Evolutionary conservation across 2,797 vertebrate genomes (phyloP), one percentile per base, ranked within the genome.

Genomic region (Macrochelys suwanniensis): DNA sequence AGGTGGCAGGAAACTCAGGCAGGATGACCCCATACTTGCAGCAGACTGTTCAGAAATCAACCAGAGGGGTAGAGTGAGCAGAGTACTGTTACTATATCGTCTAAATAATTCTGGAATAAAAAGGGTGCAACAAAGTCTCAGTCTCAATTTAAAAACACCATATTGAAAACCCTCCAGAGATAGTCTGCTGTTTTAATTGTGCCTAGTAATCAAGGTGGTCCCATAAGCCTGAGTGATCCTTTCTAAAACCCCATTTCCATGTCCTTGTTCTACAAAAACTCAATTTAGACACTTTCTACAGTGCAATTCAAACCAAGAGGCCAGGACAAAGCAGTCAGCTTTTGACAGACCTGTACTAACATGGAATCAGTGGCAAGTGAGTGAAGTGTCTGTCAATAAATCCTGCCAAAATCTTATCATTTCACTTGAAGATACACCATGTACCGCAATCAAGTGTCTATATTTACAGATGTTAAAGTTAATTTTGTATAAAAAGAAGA

Each of bases 401-500:
- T 97, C 93, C 84, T 98, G 96, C 98, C 98, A 98, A 33, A 94
- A 94, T 2, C 82, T 54, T 33, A 98, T 91, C 8, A 98, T 96
- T 49, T 98, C 97, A 56, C 89, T 94, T 1, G 97, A 54, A 3
- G 96, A 96, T 5, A 98, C 28, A 37, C 92, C 96, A 7, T 98
- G 98, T 11, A 94, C 98, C 12, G 96, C 98, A 74, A 98, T 98
- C 91, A 98, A n/a, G 9, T 76, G 95, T 7, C 95, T 96, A 26
- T 97, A 98, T 6, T 96, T 97, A 85, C 98, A 98, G 65, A 89
- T 28, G 87, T 98, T 97, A 85, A 98, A 97, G 45, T 85, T 49
- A 17, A 98, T 97, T 84, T 91, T 97, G 4, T 96, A 92, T 16
- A 98, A 82, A 85, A 98, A 98, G 93, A 98, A 98, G 2, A 94